phyloP scores from a whole-genome alignment of 1,140 invertebrate species.

The Prorops nasuta region DNA sequence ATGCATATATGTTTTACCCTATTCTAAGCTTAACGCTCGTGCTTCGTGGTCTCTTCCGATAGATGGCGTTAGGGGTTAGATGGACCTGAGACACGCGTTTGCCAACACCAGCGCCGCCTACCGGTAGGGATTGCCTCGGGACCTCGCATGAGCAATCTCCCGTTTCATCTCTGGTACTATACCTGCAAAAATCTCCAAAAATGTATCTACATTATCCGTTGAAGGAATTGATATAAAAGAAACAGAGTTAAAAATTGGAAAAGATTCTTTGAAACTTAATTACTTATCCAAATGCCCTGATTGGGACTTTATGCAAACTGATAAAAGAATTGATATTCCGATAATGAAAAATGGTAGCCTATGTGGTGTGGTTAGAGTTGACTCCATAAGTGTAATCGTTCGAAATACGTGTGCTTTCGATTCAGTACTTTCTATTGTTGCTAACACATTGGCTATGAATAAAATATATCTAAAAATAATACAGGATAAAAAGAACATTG shows the following conservation, averaged over 20 bases:
- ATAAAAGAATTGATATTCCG: background rate
- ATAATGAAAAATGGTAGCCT: constrained; percentile 5
- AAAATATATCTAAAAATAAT: background rate
- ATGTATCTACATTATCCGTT: too few species aligned
- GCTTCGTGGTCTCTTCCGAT: too few species aligned
- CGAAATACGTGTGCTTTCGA: constrained; percentile 8
- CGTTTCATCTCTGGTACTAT: too few species aligned
- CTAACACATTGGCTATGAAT: background rate
- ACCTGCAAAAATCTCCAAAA: too few species aligned
- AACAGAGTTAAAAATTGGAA: background rate
- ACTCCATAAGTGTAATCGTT: background rate
- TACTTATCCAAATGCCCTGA: constrained; percentile 2
- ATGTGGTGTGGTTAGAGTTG: background rate
- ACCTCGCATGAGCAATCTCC: too few species aligned
- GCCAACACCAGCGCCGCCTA: too few species aligned
- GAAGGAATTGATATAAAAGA: too few species aligned
- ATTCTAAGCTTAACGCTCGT: too few species aligned
- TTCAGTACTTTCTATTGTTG: background rate
- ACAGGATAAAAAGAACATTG: background rate
- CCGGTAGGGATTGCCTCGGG: too few species aligned
- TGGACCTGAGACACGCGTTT: too few species aligned
- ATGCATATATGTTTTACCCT: too few species aligned
- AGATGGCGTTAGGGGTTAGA: too few species aligned
- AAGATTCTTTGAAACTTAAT: background rate
- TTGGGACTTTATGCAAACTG: constrained; percentile 2